phyloP scores from a whole-genome alignment of 2,113 vertebrate species.

The Orthonyx spaldingii region DNA sequence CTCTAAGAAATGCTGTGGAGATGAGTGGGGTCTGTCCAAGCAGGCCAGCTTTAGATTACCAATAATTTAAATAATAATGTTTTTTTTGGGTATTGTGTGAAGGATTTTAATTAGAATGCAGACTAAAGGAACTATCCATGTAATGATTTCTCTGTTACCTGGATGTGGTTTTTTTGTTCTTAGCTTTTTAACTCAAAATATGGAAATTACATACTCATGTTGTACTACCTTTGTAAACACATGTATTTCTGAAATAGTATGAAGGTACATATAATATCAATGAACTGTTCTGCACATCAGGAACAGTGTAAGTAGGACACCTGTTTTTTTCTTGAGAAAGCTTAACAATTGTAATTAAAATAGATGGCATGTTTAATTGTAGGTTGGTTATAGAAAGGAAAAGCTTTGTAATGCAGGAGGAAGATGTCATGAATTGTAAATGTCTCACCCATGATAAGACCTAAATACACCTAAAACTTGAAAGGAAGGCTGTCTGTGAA shows the following conservation, averaged over 20 bases:
- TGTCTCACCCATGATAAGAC: background rate
- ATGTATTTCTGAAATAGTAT: background rate
- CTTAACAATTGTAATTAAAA: background rate
- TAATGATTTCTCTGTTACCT: background rate
- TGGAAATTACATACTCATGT: background rate
- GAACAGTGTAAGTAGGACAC: background rate
- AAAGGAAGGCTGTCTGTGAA: background rate
- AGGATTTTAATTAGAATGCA: background rate
- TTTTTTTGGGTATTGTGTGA: background rate
- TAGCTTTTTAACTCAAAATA: background rate
- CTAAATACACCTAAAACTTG: constrained; percentile 13
- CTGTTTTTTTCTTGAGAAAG: background rate
- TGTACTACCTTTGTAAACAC: background rate
- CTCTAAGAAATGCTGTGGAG: background rate
- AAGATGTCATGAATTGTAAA: background rate
- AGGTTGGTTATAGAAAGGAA: background rate
- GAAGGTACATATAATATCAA: background rate
- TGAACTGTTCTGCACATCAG: background rate
- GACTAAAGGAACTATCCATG: background rate
- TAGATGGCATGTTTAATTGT: background rate
- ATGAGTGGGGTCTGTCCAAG: background rate
- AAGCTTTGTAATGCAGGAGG: background rate
- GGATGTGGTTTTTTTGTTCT: background rate
- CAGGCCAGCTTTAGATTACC: background rate
- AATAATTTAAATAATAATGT: background rate